These are phyloP conservation scores for Tragulus kanchil DNA, from an alignment of 2,113 vertebrate genomes.

Conservation along the genomic window DNA sequence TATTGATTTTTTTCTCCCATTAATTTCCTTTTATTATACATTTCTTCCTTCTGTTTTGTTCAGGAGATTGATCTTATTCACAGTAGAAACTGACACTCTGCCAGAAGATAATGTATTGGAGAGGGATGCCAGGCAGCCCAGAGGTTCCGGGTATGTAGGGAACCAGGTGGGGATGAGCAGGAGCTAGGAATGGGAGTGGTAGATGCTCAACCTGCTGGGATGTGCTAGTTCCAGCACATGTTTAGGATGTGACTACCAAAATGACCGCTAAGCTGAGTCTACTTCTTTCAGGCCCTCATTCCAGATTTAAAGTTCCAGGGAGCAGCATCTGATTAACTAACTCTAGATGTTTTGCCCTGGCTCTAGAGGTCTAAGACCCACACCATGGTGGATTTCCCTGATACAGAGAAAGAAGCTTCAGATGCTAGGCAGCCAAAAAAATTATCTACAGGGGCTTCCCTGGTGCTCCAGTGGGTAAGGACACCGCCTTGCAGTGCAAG, in stretches of 20 bases:
- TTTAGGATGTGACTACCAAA: background rate
- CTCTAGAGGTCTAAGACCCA: no score
- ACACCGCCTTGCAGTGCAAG: no score
- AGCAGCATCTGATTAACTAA: background rate
- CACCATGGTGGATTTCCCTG: background rate
- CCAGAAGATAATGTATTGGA: background rate
- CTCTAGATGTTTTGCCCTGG: background rate
- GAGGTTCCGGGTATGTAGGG: background rate
- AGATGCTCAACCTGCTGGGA: background rate
- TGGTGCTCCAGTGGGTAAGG: no score
- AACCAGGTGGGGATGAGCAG: background rate
- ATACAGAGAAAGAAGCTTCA: background rate
- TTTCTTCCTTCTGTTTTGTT: constrained; percentile 6
- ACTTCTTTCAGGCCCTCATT: background rate
- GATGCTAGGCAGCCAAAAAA: background rate
- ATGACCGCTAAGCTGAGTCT: background rate
- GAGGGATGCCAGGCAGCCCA: background rate
- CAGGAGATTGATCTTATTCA: background rate
- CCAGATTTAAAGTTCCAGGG: no score
- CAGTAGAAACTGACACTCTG: background rate
- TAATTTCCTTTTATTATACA: background rate
- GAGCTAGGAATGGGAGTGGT: background rate
- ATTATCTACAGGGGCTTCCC: no score
- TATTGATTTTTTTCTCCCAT: background rate
- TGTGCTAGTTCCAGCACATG: background rate